phyloP scores from a whole-genome alignment of 2,888 invertebrate species.

The Anoncus sp. region DNA sequence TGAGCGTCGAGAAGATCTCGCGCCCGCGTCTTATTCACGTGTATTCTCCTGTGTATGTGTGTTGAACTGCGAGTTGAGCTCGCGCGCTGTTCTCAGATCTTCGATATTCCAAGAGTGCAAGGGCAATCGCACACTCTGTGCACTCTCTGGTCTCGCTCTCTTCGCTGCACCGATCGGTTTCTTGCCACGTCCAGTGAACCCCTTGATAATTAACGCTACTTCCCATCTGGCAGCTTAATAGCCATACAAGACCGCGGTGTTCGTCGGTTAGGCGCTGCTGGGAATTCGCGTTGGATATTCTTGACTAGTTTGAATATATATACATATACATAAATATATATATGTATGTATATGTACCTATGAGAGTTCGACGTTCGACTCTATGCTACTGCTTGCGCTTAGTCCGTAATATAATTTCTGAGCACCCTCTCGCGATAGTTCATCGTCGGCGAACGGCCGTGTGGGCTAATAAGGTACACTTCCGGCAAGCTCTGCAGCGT shows the following conservation, averaged over 20 bases:
- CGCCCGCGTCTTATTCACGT: conserved; percentile 34
- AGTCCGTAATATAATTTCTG: conserved; percentile 59
- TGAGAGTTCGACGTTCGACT: conserved; percentile 51
- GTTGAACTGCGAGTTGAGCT: conserved; percentile 30
- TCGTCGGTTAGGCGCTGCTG: conserved; percentile 58
- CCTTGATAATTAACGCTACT: conserved; percentile 70
- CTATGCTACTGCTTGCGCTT: conserved; percentile 41
- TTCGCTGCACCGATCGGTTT: conserved; percentile 60
- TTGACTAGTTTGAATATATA: conserved; percentile 3
- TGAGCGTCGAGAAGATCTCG: conserved; percentile 27
- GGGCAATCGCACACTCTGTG: conserved; percentile 45
- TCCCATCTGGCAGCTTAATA: conserved; percentile 67
- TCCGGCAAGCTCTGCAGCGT: conserved; percentile 52
- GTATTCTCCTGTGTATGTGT: conserved; percentile 18
- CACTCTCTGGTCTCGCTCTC: conserved; percentile 25
- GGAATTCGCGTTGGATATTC: conserved; percentile 57
- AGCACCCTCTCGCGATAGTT: conserved; percentile 55
- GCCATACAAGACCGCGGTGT: conserved; percentile 59
- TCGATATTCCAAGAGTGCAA: conserved; percentile 44
- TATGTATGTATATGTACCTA: conserved; percentile 18
- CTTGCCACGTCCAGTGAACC: conserved; percentile 63
- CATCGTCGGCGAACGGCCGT: conserved; percentile 47
- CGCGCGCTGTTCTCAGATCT: conserved; percentile 49
- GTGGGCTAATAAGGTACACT: conserved; percentile 59
- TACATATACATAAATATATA: conserved; percentile 20